Base-by-base conservation (phyloP, 2,113 vertebrate genomes). In the rat (Rattus norvegicus) region DNA sequence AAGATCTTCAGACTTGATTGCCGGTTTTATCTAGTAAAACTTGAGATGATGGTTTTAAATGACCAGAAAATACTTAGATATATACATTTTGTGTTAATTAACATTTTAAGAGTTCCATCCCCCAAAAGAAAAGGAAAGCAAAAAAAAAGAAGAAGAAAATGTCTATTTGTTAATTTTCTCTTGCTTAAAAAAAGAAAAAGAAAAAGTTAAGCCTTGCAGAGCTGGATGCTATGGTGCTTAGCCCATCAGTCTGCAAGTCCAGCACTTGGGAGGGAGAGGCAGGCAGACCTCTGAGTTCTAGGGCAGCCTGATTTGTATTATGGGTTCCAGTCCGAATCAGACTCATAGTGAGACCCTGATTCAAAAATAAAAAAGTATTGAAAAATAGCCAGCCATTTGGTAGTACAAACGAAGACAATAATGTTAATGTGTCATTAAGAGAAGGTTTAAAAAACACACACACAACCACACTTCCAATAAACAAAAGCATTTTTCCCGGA, bases 41-140 rank as follows among this genome's bases (percentile, higher is more conserved):
- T 75, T 91, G 56, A 93, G 79, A 97, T 97, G 36, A 96, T 94
- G 97, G 96, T 96, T 97, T 97, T 96, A 36, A 98, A 96, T 97
- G 96, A 92, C 73, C 91, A 88, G 75, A 97, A 96, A 97, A 97
- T 33, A 47, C 94, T 94, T 96, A 96, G 95, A 98, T 77, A 88
- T 22, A 94, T 28, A 95, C 16, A 0, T 75, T 96, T 98, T 95
- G 94, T 22, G 47, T 26, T 63, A 83, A 77, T 13, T 83, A 54
- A 93, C 86, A 97, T 95, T 91, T 97, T 92, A 96, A 97, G 96
- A 95, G 92, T 59, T 94, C 90, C 85, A 95, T 56, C 26, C 17
- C 98, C 95, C 92, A 97, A 67, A 95, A 95, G 97, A 88, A 93
- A n/a, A n/a, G 28, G 14, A 70, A 70, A 14, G 8, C 5, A 33